Evolutionary conservation across 2,113 vertebrate species (phyloP).

Genomic region (Macrotis lagotis): DNA sequence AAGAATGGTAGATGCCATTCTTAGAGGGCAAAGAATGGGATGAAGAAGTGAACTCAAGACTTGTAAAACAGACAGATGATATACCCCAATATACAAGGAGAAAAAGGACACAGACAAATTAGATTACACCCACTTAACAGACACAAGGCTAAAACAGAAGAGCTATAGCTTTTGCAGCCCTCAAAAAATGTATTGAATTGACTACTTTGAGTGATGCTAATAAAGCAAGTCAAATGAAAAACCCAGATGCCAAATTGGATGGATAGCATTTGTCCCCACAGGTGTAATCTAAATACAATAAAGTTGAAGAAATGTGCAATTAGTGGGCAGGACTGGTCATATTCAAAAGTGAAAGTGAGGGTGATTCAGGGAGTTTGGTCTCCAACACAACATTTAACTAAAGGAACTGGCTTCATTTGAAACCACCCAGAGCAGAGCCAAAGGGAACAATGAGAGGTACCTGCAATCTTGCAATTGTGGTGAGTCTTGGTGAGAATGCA

Average conservation of each 20-base stretch:
- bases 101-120: slow-evolving; percentile 80
- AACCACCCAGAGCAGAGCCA: neutral
- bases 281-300: slow-evolving; percentile 91
- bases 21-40: slow-evolving; percentile 86
- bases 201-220: neutral
- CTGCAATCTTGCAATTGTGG: slow-evolving; percentile 27
- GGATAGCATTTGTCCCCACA: slow-evolving; percentile 37
- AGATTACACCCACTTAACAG: slow-evolving; percentile 86
- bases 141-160: neutral
- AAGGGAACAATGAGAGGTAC: slow-evolving; percentile 41
- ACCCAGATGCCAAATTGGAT: neutral
- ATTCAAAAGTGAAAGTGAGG: neutral
- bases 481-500: slow-evolving; percentile 43
- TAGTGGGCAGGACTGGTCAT: slow-evolving; percentile 47
- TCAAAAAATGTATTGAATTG: neutral
- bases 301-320: slow-evolving; percentile 85
- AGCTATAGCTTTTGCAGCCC: neutral
- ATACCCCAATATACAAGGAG: slow-evolving; percentile 73
- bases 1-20: slow-evolving; percentile 92
- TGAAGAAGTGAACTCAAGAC: slow-evolving; percentile 84
- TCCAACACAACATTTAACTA: slow-evolving; percentile 34
- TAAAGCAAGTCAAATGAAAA: neutral
- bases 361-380: neutral
- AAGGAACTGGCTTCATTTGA: neutral
- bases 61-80: slow-evolving; percentile 83